Conservation (phyloP, 2,888 invertebrate species). For the Branchinecta sandiegonensis region DNA sequence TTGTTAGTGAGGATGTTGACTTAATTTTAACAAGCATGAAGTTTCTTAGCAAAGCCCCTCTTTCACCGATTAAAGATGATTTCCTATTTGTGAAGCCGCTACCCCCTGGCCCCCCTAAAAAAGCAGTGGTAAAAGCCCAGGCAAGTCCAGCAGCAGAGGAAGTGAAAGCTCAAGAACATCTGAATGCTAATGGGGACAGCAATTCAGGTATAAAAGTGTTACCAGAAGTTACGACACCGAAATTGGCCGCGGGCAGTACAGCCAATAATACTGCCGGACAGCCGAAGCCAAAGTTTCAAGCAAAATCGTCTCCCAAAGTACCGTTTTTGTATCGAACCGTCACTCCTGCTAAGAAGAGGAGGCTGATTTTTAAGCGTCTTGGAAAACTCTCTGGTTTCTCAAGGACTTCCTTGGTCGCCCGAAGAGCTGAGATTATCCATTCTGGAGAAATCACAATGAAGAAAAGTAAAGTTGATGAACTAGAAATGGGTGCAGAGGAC, state of each 20-base stretch:
- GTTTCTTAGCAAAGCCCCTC: not conserved
- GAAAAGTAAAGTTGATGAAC: not conserved
- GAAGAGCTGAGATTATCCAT: not conserved
- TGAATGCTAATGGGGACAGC: no score
- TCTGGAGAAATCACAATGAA: not conserved
- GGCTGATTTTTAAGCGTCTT: not conserved
- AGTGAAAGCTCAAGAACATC: no score
- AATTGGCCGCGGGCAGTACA: not conserved
- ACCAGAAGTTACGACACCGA: not conserved
- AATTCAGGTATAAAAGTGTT: no score
- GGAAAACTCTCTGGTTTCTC: not conserved
- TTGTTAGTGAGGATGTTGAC: constrained; percentile 8
- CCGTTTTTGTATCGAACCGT: not conserved
- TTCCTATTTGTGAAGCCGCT: not conserved
- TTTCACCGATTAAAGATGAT: constrained; percentile 10
- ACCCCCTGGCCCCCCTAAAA: not conserved
- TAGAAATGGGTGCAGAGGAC: not conserved
- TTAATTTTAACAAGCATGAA: not conserved
- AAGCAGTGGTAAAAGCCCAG: not conserved
- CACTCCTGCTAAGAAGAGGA: not conserved
- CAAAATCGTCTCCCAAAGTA: not conserved
- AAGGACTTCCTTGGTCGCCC: not conserved
- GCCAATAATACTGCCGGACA: not conserved
- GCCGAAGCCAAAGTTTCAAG: not conserved
- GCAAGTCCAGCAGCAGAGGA: not conserved